Evolutionary conservation across 2,797 vertebrate species (phyloP).

Genomic region (Megalops cyprinoides): DNA sequence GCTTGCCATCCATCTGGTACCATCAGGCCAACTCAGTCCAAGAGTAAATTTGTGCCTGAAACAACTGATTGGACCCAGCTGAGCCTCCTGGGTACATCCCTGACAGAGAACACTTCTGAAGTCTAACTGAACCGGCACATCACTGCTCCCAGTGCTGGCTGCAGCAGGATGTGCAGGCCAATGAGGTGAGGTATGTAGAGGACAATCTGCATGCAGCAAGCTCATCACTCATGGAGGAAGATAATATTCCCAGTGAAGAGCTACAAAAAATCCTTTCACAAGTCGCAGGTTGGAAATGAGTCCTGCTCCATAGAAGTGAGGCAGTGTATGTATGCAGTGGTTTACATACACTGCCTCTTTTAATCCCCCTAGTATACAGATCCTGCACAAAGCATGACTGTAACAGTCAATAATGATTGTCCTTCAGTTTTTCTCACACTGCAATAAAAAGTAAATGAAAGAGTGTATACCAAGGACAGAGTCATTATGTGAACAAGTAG

Average conservation of each 20-base stretch:
- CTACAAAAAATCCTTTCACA: not conserved
- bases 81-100: not conserved
- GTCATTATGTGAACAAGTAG: not conserved
- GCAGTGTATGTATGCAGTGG: not conserved
- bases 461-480: not conserved
- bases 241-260: not conserved
- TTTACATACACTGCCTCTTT: not conserved
- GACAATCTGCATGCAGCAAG: not conserved
- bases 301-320: not conserved
- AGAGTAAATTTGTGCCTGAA: conserved; percentile 5
- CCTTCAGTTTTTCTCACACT: not conserved
- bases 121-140: not conserved
- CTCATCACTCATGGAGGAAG: not conserved
- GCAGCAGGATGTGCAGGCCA: not conserved
- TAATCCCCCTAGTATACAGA: not conserved
- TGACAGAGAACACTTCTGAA: not conserved
- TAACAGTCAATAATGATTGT: not conserved
- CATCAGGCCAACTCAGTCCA: not conserved
- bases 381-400: too few species aligned
- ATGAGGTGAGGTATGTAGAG: not conserved
- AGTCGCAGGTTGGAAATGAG: not conserved
- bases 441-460: not conserved
- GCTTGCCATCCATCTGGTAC: conserved; percentile 27
- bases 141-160: not conserved
- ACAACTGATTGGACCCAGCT: conserved; percentile 7